Evolutionary conservation across 2,888 invertebrate genomes (phyloP).

Genomic region (Amblyjoppa proteus): DNA sequence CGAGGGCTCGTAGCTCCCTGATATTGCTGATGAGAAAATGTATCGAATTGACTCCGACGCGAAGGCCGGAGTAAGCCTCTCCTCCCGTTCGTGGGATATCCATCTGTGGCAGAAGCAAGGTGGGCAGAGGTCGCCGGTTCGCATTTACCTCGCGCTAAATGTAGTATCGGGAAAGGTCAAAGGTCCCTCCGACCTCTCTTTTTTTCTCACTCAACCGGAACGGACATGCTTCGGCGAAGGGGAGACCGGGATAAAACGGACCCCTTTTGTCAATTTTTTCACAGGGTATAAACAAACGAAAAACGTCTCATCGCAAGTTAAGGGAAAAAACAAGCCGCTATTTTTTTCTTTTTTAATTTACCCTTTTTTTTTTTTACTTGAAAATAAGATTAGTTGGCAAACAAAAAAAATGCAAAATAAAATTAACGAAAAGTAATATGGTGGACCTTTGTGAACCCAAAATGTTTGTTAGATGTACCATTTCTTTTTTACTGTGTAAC

Average conservation of each 20-base stretch:
- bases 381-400: too few species aligned
- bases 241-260: not conserved
- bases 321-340: not conserved
- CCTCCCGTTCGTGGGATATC: constrained; percentile 44
- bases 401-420: too few species aligned
- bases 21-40: constrained; percentile 31
- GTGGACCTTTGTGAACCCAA: too few species aligned
- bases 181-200: constrained; percentile 15
- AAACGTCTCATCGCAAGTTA: not conserved
- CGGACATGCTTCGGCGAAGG: not conserved
- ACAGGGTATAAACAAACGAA: too few species aligned
- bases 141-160: constrained; percentile 23
- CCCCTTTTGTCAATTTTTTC: too few species aligned
- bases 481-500: too few species aligned
- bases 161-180: constrained; percentile 50
- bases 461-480: too few species aligned
- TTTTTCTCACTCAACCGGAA: constrained; percentile 20
- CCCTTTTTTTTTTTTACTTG: too few species aligned
- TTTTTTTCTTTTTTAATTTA: too few species aligned
- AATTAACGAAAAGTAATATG: too few species aligned
- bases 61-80: constrained; percentile 10
- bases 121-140: constrained; percentile 35
- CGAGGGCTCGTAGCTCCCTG: not conserved
- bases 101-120: constrained; percentile 48
- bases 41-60: constrained; percentile 28